These are phyloP conservation scores for Lophura nycthemera DNA, from an alignment of 2,113 vertebrate genomes.

Conservation along the genomic window DNA sequence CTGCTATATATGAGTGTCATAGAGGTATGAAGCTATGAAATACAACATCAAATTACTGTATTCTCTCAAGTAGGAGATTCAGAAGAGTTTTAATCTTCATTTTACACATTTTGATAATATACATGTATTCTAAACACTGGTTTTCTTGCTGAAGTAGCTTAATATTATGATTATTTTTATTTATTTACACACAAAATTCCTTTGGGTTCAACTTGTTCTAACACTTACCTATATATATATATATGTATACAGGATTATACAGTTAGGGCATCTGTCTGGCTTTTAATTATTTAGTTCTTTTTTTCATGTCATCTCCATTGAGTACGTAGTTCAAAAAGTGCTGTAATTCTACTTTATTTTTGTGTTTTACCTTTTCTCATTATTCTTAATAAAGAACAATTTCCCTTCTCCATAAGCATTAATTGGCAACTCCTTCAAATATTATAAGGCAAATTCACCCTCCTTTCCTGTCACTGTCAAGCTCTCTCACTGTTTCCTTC, in stretches of 20 bases:
- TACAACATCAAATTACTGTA: neutral
- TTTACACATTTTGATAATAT: neutral
- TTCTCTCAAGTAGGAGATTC: neutral
- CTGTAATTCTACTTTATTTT: neutral
- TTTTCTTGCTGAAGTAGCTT: neutral
- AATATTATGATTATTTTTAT: neutral
- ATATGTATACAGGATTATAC: accelerated
- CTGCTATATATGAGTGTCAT: neutral
- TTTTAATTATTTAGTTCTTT: neutral
- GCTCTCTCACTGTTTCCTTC: neutral
- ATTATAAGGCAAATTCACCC: neutral
- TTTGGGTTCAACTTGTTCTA: neutral
- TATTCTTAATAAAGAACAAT: neutral
- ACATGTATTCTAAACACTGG: slow-evolving; percentile 23
- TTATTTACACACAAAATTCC: neutral
- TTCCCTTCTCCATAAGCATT: neutral
- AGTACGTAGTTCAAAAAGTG: neutral
- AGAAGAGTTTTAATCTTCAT: neutral
- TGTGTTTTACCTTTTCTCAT: neutral
- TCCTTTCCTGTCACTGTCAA: neutral
- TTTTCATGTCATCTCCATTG: neutral
- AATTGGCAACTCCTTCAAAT: neutral
- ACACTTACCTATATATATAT: neutral
- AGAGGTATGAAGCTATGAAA: neutral
- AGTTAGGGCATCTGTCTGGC: neutral